Evolutionary conservation across 2,113 vertebrate species (phyloP).

Genomic region (Cheilinus undulatus): DNA sequence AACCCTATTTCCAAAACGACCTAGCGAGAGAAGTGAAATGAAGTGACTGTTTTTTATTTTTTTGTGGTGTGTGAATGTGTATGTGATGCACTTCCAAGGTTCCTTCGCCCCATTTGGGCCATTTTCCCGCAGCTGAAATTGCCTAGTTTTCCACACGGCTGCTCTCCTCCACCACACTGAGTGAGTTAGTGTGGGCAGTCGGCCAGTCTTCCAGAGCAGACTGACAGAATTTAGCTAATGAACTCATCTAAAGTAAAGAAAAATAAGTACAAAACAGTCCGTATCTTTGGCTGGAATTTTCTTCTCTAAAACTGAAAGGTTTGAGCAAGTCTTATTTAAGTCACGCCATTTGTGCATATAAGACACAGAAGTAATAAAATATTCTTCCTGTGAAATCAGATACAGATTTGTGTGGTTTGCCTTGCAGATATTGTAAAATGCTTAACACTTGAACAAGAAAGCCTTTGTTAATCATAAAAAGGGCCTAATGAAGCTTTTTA

Average conservation of each 20-base stretch:
- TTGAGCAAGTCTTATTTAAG: too few relatives aligned
- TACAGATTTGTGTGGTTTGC: background rate
- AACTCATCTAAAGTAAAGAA: slow-evolving; percentile 19
- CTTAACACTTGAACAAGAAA: background rate
- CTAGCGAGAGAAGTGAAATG: slow-evolving; percentile 22
- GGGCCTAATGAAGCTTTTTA: background rate
- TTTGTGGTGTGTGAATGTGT: slow-evolving; percentile 7
- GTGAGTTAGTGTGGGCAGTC: slow-evolving; percentile 33
- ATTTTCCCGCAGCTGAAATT: slow-evolving; percentile 73
- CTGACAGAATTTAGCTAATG: slow-evolving; percentile 60
- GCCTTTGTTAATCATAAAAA: slow-evolving; percentile 7
- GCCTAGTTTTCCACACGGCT: slow-evolving; percentile 77
- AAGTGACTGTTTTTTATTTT: slow-evolving; percentile 8
- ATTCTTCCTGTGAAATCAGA: slow-evolving; percentile 3
- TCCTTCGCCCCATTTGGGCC: slow-evolving; percentile 53
- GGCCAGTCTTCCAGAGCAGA: slow-evolving; percentile 32
- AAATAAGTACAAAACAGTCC: background rate
- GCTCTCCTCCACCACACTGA: slow-evolving; percentile 51
- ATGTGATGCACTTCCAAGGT: slow-evolving; percentile 52
- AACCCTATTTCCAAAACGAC: slow-evolving; percentile 40
- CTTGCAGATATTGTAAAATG: background rate
- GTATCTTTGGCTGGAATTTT: background rate
- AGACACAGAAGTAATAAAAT: background rate
- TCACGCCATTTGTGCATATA: too few relatives aligned
- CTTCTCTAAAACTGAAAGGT: background rate